Percentiles rank a stretch among this genome's conserved stretches.
phyloP scores from a whole-genome alignment of 2,113 vertebrate species.

The Pipra filicauda region DNA sequence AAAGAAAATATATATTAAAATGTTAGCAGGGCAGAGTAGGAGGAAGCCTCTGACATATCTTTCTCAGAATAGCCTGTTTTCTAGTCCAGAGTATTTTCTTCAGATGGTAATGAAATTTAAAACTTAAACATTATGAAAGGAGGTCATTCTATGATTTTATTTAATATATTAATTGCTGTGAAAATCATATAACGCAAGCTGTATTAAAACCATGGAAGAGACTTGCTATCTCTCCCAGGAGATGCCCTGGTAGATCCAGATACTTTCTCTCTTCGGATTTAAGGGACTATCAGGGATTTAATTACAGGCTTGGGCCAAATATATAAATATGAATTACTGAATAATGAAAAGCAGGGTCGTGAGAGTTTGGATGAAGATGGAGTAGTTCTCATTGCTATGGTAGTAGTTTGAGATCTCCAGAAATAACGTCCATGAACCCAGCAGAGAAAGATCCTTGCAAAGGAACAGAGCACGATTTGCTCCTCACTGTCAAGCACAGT shows the following conservation, averaged over 20 bases:
- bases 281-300: neutral
- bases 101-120: neutral
- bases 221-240: neutral
- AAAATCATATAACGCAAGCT: neutral
- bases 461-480: neutral
- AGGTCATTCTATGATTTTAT: neutral
- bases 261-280: neutral
- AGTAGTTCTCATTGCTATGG: neutral
- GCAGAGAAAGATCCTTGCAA: neutral
- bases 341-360: neutral
- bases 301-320: neutral
- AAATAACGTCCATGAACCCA: fast-evolving
- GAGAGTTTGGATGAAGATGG: neutral
- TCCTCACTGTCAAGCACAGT: neutral
- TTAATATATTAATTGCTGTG: neutral
- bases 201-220: neutral
- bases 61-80: neutral
- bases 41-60: neutral
- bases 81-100: neutral
- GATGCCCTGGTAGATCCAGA: neutral
- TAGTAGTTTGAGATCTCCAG: neutral
- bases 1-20: neutral
- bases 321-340: neutral
- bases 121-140: neutral
- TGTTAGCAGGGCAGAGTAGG: neutral